phyloP scores from a whole-genome alignment of 2,797 vertebrate genomes.

The Cygnus olor region DNA sequence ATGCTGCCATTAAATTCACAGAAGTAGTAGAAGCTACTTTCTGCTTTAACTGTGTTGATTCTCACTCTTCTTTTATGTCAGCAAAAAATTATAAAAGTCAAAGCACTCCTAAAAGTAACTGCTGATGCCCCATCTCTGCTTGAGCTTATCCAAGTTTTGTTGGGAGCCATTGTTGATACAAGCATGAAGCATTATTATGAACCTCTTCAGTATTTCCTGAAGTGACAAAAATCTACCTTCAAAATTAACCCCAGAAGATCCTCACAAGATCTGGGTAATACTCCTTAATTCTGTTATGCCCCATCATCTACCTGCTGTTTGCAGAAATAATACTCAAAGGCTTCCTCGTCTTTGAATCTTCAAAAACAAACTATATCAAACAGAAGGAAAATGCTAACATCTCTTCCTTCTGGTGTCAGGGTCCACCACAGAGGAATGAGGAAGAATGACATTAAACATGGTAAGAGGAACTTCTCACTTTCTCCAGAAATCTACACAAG shows the following conservation, averaged over 20 bases:
- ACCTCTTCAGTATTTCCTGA: not conserved
- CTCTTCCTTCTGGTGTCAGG: not conserved
- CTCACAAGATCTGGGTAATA: not conserved
- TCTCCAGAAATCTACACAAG: not conserved
- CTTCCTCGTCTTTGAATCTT: slow-evolving; percentile 1
- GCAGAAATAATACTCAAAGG: slow-evolving; percentile 11
- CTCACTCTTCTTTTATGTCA: not conserved
- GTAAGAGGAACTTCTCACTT: not conserved
- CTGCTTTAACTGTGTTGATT: not conserved
- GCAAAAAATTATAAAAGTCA: not conserved
- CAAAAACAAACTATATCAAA: slow-evolving; percentile 33
- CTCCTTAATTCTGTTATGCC: slow-evolving; percentile 21
- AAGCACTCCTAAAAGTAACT: not conserved
- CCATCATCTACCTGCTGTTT: not conserved
- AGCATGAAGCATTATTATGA: not conserved
- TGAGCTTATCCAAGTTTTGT: slow-evolving; percentile 34
- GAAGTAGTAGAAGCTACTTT: not conserved
- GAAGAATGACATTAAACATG: not conserved
- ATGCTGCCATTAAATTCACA: not conserved
- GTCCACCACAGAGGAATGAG: not conserved
- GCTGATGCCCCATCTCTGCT: slow-evolving; percentile 39
- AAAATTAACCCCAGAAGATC: slow-evolving; percentile 41
- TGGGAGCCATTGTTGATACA: slow-evolving; percentile 22
- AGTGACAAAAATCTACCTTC: slow-evolving; percentile 21
- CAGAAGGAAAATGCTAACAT: not conserved